Evolutionary conservation across 2,888 invertebrate genomes (phyloP).

Genomic region (Acanthosoma haemorrhoidale): DNA sequence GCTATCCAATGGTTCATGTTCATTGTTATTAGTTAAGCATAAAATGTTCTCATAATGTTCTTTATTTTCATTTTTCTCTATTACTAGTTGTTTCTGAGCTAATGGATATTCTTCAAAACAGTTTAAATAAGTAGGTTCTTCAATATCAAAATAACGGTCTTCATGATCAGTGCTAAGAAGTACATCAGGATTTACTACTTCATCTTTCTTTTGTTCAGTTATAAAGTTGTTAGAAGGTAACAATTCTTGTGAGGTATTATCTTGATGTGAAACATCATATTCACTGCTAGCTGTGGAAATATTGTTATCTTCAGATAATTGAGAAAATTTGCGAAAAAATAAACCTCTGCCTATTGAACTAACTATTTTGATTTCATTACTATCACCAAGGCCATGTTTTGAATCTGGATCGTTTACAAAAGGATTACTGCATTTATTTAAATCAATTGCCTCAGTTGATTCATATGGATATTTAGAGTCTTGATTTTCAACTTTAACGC

Average conservation of each 20-base stretch:
- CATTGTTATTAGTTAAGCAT: not conserved
- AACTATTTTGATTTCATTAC: not conserved
- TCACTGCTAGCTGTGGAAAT: no score
- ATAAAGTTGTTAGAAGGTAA: not conserved
- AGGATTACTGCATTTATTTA: not conserved
- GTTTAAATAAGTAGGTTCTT: conserved; percentile 8
- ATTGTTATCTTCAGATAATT: no score
- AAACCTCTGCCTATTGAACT: not conserved
- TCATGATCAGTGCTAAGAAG: not conserved
- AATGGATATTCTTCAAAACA: not conserved
- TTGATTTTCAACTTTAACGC: not conserved
- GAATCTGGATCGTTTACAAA: not conserved
- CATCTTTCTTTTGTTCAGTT: no score
- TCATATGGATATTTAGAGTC: not conserved
- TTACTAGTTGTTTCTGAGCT: not conserved
- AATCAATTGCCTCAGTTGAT: not conserved
- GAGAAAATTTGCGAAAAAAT: not conserved
- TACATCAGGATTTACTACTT: no score
- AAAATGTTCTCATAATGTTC: conserved; percentile 1
- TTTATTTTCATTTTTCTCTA: not conserved
- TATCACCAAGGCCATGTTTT: not conserved
- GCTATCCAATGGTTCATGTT: not conserved
- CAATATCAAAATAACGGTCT: conserved; percentile 18
- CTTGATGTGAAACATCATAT: not conserved
- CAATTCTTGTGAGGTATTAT: not conserved